phyloP scores from a whole-genome alignment of 2,888 invertebrate species.

The Perizoma flavofasciatum region DNA sequence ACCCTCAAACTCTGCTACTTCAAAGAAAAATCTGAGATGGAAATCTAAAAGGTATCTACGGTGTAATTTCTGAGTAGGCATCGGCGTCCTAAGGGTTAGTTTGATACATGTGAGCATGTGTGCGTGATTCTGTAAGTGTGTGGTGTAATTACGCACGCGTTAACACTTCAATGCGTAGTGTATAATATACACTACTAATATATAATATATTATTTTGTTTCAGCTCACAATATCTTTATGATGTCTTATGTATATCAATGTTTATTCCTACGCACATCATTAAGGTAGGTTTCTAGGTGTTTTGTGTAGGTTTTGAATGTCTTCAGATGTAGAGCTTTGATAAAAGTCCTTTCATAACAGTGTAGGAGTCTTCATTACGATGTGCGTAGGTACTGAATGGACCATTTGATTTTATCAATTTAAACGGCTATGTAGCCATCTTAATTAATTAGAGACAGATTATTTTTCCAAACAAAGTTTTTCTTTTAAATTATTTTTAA shows the following conservation, averaged over 20 bases:
- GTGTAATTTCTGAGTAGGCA: constrained; percentile 71
- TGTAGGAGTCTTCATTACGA: constrained; percentile 53
- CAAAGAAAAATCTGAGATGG: constrained; percentile 80
- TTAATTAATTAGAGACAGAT: no score
- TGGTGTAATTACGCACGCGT: constrained; percentile 43
- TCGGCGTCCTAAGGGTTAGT: constrained; percentile 65
- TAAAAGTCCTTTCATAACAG: constrained; percentile 33
- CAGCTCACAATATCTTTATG: background rate
- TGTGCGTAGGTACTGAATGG: constrained; percentile 42
- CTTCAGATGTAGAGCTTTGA: constrained; percentile 48
- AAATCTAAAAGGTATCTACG: constrained; percentile 71
- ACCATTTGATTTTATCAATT: constrained; percentile 25
- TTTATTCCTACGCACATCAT: constrained; percentile 1
- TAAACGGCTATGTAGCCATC: constrained; percentile 21
- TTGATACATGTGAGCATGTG: constrained; percentile 40
- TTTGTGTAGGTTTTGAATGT: constrained; percentile 48
- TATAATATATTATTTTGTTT: constrained; percentile 8
- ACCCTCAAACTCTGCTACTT: constrained; percentile 72
- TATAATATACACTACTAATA: background rate
- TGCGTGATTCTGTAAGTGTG: constrained; percentile 43
- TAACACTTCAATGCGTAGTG: constrained; percentile 24
- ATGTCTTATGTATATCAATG: no score
- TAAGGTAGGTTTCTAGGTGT: constrained; percentile 6
- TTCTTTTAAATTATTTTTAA: no score
- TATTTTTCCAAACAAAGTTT: no score